Evolutionary conservation across 1,140 invertebrate genomes (phyloP).

Genomic region (Aphis gossypii): DNA sequence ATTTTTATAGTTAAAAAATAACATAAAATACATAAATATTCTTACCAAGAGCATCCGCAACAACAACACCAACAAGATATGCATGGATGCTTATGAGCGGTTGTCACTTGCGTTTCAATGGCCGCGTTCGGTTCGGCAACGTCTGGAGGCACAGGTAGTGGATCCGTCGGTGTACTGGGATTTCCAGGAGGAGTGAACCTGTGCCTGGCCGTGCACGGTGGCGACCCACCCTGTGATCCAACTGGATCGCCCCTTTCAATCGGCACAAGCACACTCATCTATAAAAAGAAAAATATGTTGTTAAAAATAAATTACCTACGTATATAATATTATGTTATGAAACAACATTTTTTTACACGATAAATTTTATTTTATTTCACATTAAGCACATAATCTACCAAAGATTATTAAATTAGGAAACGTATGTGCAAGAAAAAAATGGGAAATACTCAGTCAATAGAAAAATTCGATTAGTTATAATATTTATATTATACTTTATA

Average conservation of each 20-base stretch:
- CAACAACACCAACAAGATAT: constrained; percentile 77
- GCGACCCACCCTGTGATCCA: constrained; percentile 52
- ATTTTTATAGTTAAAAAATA: not conserved
- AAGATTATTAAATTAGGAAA: not conserved
- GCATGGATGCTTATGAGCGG: constrained; percentile 65
- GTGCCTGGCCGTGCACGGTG: constrained; percentile 55
- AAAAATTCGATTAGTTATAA: too few relatives aligned
- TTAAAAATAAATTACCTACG: not conserved
- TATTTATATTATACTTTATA: not conserved
- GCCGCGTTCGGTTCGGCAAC: constrained; percentile 60
- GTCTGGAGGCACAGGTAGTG: constrained; percentile 56
- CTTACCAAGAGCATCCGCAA: constrained; percentile 76
- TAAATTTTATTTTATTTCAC: not conserved
- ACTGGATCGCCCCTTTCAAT: constrained; percentile 53
- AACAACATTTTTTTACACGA: not conserved
- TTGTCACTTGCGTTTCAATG: constrained; percentile 61
- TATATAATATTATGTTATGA: not conserved
- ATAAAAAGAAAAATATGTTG: not conserved
- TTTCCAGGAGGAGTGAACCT: constrained; percentile 53
- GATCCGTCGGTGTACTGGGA: constrained; percentile 47
- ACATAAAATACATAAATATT: constrained; percentile 38
- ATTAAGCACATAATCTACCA: not conserved
- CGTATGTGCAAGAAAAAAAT: not conserved
- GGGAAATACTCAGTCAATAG: not conserved
- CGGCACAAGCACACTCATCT: constrained; percentile 57